phyloP scores from a whole-genome alignment of 2,797 vertebrate genomes.

The Pogonophryne albipinna region DNA sequence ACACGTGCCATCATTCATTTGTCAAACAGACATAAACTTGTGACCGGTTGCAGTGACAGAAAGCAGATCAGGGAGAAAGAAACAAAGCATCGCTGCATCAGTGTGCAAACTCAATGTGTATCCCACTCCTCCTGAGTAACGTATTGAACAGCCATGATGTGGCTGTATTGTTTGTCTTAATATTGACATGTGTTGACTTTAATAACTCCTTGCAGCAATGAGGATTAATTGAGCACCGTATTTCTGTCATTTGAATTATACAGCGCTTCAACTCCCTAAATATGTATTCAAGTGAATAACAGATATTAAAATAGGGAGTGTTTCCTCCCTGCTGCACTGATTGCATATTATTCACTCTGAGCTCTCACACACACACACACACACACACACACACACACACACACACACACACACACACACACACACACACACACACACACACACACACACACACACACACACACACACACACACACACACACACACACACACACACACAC shows the following conservation, averaged over 20 bases:
- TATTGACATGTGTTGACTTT: conserved; percentile 11
- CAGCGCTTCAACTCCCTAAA: not conserved
- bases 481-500: conserved; percentile 1
- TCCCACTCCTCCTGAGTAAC: not conserved
- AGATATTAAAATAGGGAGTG: not conserved
- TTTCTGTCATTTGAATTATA: not conserved
- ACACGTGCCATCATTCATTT: not conserved
- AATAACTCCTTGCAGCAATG: not conserved
- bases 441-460: not conserved
- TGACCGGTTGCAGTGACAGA: conserved; percentile 16
- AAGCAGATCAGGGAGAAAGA: conserved; percentile 10
- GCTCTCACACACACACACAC: not conserved
- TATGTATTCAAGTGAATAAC: not conserved
- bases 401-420: not conserved
- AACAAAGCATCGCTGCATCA: not conserved
- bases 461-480: not conserved
- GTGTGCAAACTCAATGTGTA: not conserved
- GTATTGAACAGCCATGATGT: not conserved
- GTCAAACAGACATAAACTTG: conserved; percentile 24
- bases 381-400: not conserved
- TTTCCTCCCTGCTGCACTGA: not conserved
- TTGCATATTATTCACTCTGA: conserved; percentile 12
- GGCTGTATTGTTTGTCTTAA: not conserved
- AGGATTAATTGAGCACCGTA: not conserved
- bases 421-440: no score